These are phyloP conservation scores for Tapera naevia DNA, from an alignment of 2,797 vertebrate genomes.

Conservation along the genomic window DNA sequence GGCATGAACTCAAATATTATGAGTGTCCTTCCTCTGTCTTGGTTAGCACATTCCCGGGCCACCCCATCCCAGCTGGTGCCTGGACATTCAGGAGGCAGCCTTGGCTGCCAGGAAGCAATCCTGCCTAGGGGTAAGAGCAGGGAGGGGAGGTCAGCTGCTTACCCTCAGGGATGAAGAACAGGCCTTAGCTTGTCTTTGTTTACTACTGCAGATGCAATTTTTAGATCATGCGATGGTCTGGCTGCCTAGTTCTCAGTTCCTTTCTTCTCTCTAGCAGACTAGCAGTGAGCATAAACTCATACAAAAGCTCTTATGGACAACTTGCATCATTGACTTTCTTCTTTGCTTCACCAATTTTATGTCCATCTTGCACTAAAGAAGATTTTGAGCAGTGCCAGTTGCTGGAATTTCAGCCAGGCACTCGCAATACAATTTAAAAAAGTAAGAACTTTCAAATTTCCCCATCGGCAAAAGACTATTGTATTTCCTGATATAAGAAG, in stretches of 20 bases:
- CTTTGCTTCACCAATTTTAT: not conserved
- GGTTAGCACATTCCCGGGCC: not conserved
- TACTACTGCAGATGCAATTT: not conserved
- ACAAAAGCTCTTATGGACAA: not conserved
- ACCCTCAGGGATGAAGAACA: not conserved
- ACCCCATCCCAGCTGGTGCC: not conserved
- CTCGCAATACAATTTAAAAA: not conserved
- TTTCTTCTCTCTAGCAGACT: not conserved
- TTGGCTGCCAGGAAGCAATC: not conserved
- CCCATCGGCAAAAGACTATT: not conserved
- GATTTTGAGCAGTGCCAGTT: not conserved
- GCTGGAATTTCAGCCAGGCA: not conserved
- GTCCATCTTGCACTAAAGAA: not conserved
- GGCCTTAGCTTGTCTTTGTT: not conserved
- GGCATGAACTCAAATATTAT: not conserved
- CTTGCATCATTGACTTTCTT: not conserved
- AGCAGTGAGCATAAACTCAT: not conserved
- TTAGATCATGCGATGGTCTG: not conserved
- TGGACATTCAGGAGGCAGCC: not conserved
- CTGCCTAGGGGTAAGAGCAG: not conserved
- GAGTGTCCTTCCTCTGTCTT: not conserved
- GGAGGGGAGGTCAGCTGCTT: not conserved
- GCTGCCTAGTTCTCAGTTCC: not conserved
- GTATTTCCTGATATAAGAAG: not conserved
- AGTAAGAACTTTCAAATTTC: not conserved